Evolutionary conservation across 2,113 vertebrate species (phyloP), one percentile per base, ranked within the genome.

Genomic region (Vulpes lagopus): DNA sequence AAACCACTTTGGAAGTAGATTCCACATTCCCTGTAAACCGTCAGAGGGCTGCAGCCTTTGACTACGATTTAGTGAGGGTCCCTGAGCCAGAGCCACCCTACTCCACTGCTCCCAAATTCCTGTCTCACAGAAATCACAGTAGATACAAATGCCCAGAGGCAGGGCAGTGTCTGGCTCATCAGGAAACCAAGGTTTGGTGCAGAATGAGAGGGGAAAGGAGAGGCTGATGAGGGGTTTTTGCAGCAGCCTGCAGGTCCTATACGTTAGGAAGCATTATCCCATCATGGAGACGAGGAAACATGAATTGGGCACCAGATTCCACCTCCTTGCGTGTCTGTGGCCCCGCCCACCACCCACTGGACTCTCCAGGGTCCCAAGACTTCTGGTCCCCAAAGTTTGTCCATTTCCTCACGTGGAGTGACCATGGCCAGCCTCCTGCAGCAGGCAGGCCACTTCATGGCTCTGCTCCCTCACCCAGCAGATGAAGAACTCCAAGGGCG

Each of bases 161-260:
- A 49, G 60, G 20, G 5, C 0, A 30, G 16, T 16, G 12, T 17
- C 51, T 38, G 19, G 65, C 2, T 32, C 30, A 32, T 14, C 22
- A 17, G 22, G 67, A 67, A 71, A 67, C 7, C 2, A 5, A 53
- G 8, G 32, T 6, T 8, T 16, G 51, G 15, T 16, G 27, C 22
- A 12, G 12, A 9, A 10, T 0, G 8, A 2, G 1, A 62, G 2
- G 8, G 62, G 1, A 11, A 3, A n/a, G 4, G 11, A 17, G 27
- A 16, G 23, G 16, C 22, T 5, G 22, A 30, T 12, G 8, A 60
- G 25, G 32, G 78, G 59, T 27, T 60, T 25, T 60, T 4, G 0
- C 4, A 2, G 60, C 11, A 73, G 53, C 30, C 59, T 15, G 49
- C 0, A 1, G 25, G 35, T 8, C 80, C 51, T 1, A 1, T 1